Evolutionary conservation across 2,797 vertebrate genomes (phyloP), one percentile per base, ranked within the genome.

Genomic region (Hapalemur alaotrensis): DNA sequence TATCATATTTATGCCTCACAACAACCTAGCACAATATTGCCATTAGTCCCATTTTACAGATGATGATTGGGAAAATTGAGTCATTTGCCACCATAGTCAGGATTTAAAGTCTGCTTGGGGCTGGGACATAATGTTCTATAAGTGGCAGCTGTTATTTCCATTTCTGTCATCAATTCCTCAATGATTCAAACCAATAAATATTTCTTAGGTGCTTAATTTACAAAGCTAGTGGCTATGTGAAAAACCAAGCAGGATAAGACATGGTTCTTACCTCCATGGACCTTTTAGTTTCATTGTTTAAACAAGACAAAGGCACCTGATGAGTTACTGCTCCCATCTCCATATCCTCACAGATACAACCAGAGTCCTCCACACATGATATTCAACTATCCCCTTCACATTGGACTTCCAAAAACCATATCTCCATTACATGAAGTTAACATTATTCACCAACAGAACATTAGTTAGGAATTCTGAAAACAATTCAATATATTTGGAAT

Each of bases 401-500:
- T 61, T 59, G 91, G 43, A 87, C 54, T 82, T 81, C 38, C 23
- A 50, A 70, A 91, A 67, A 41, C 46, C 30, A 25, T 25, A 85
- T 69, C 52, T 82, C 70, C 20, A 59, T 52, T 57, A 28, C 22
- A 52, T 43, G 18, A 88, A 35, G 7, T 43, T 93, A 65, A 65
- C 8, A 72, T 35, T 46, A 75, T 82, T 95, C 52, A 32, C 25
- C 43, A 67, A 32, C 41, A 48, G 28, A 32, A 81, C 11, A 35
- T 80, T n/a, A 43, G 10, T 52, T 87, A 94, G 52, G 43, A 94
- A 87, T 92, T 70, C 50, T 57, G 61, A 93, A 84, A 43, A 88
- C 76, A 52, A 91, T n/a, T 11, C 52, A 43, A 38, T 5, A 6
- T 70, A 67, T 32, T 52, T 52, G 20, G 61, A 11, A 46, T 61